These are phyloP conservation scores for Halichondria panicea DNA, from an alignment of 37 sponge, comb jelly and placozoan genomes.

Conservation along the genomic window DNA sequence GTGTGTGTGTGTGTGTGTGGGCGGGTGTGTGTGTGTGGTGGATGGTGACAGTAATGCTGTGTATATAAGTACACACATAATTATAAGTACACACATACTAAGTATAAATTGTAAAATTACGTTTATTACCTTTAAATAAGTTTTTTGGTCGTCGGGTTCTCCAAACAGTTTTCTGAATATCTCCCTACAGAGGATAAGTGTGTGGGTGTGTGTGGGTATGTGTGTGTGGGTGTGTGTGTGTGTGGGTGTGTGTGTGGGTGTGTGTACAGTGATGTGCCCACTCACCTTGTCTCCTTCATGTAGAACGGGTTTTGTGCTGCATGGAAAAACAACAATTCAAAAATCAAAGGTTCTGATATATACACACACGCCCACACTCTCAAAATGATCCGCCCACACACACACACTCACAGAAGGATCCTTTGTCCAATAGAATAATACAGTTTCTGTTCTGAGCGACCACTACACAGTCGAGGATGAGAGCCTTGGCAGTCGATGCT, in stretches of 20 bases:
- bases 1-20: no score
- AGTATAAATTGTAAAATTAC: no score
- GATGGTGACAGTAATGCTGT: not conserved
- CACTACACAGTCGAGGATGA: slow-evolving; percentile 52
- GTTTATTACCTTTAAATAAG: slow-evolving; percentile 54
- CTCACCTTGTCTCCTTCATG: slow-evolving; percentile 71
- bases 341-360: not conserved
- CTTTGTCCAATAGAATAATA: slow-evolving; percentile 45
- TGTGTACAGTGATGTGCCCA: no score
- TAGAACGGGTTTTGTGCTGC: slow-evolving; percentile 76
- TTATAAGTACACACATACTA: no score
- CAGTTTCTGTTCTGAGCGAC: slow-evolving; percentile 65
- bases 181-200: no score
- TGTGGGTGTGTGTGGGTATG: no score
- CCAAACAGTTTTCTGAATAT: slow-evolving; percentile 71
- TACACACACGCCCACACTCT: not conserved
- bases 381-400: not conserved
- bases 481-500: slow-evolving; percentile 49
- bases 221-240: no score
- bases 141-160: slow-evolving; percentile 35
- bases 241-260: no score
- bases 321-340: not conserved
- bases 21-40: no score
- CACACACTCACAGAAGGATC: slow-evolving; percentile 31
- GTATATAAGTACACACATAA: no score